Evolutionary conservation across 2,113 vertebrate species (phyloP), one percentile per base, ranked within the genome.

Genomic region (Spermophilus dauricus): DNA sequence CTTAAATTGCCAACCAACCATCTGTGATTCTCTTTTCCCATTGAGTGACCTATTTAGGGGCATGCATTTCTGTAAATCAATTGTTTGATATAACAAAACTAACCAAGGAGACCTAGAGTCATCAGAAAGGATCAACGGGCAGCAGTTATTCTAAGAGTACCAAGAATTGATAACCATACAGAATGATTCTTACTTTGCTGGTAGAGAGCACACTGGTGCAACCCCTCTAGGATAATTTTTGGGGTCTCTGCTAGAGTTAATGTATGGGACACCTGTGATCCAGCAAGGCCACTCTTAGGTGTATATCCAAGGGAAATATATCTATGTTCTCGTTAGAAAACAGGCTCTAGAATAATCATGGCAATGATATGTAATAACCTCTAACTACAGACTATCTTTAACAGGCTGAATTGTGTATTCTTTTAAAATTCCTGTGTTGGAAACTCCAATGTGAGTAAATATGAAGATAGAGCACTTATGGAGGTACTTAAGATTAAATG

Each of bases 241-340:
- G 37, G 70, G 10, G 48, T n/a, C 30, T 12, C 16, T 22, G 24
- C 67, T 45, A 32, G 18, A 81, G 30, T 56, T 39, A 37, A n/a
- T 13, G 9, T 22, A 11, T 0, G 4, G 16, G 17, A 28, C 2
- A 3, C 69, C 26, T 1, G 4, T 5, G 32, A 56, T 37, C 42
- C 34, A 78, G 51, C 34, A 72, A 70, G 63, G 22, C 10, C 18
- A 53, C 26, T 18, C 20, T 22, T 42, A 30, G 20, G 63, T 61
- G 16, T 73, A 30, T 53, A 65, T 24, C 17, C 37, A 42, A 70
- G 12, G 61, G 48, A 63, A n/a, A 48, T 34, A 16, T 14, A 53
- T 12, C 5, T 28, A 30, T 9, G 4, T 34, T 26, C 24, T 61
- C 69, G 45, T 42, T 70, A 12, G 45, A n/a, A 48, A 39, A 18